A percentile compares a stretch with the other conserved stretches of the same genome.
These are phyloP conservation scores for Oxyscelio sp. DNA, from an alignment of 2,888 invertebrate genomes.

Conservation along the genomic window DNA sequence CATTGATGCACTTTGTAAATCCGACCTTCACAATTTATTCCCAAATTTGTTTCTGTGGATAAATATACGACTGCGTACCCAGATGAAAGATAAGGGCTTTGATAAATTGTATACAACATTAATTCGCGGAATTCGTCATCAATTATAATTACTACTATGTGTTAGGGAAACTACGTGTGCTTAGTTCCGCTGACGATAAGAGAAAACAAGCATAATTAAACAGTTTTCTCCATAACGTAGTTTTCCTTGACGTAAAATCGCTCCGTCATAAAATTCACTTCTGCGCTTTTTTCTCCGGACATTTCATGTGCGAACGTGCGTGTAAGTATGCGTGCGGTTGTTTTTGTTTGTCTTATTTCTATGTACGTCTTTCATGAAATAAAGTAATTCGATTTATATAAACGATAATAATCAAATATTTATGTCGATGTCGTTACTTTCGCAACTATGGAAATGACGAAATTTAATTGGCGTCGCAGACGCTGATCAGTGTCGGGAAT, in stretches of 20 bases:
- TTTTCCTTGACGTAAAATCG: conserved; percentile 52
- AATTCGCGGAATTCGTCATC: conserved; percentile 43
- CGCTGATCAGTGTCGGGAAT: conserved; percentile 79
- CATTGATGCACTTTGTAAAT: neutral
- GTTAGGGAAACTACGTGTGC: conserved; percentile 20
- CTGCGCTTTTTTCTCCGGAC: neutral
- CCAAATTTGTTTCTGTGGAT: neutral
- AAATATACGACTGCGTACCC: neutral
- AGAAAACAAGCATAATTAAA: conserved; percentile 39
- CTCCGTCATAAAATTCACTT: conserved; percentile 10
- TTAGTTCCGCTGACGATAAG: conserved; percentile 23
- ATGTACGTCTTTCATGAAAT: neutral
- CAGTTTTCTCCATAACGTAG: conserved; percentile 43
- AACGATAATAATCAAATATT: neutral
- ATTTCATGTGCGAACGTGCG: no score
- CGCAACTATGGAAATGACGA: conserved; percentile 55
- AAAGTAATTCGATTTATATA: neutral
- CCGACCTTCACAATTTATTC: neutral
- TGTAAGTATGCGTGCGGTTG: neutral
- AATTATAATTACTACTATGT: conserved; percentile 29
- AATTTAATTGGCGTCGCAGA: conserved; percentile 81
- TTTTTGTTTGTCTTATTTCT: neutral
- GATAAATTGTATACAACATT: neutral
- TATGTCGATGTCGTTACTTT: neutral
- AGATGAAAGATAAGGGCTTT: neutral